Percentiles rank a stretch among this genome's conserved stretches.
Evolutionary conservation across 2,888 invertebrate species (phyloP).

Genomic region (Drosophila ustulata): DNA sequence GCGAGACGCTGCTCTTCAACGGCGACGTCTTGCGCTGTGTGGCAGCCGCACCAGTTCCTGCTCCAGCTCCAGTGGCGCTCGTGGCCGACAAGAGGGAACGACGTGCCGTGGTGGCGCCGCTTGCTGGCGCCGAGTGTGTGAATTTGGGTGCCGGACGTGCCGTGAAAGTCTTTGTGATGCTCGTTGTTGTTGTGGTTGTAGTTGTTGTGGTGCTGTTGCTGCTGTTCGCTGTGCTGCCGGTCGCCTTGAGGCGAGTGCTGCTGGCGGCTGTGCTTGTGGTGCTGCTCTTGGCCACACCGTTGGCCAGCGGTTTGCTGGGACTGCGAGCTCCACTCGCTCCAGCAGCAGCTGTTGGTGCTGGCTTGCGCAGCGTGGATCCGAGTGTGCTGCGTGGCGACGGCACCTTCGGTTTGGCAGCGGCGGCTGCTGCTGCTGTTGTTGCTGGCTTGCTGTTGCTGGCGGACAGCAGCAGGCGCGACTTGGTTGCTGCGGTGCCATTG

Average conservation of each 20-base stretch:
- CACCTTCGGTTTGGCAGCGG: slow-evolving; percentile 72
- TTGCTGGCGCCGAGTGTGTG: slow-evolving; percentile 52
- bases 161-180: slow-evolving; percentile 78
- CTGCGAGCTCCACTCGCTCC: slow-evolving; percentile 58
- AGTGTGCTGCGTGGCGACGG: slow-evolving; percentile 81
- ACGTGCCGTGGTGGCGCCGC: slow-evolving; percentile 61
- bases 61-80: slow-evolving; percentile 11
- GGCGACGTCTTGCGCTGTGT: slow-evolving; percentile 72
- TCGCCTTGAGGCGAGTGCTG: slow-evolving; percentile 52
- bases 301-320: slow-evolving; percentile 67
- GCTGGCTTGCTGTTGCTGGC: slow-evolving; percentile 66
- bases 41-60: slow-evolving; percentile 32
- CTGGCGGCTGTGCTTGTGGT: slow-evolving; percentile 24
- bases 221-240: slow-evolving; percentile 38
- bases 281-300: slow-evolving; percentile 48
- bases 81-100: slow-evolving; percentile 45
- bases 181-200: slow-evolving; percentile 55
- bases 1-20: slow-evolving; percentile 55
- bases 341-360: slow-evolving; percentile 35
- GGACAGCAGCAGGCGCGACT: slow-evolving; percentile 51
- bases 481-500: slow-evolving; percentile 42
- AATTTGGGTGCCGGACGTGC: slow-evolving; percentile 82
- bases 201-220: slow-evolving; percentile 36
- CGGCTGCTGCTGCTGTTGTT: slow-evolving; percentile 26
- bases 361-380: slow-evolving; percentile 80